A percentile compares a stretch with the other conserved stretches of the same genome.
Conservation (phyloP, 2,888 invertebrate genomes). For the Troides oblongomaculatus region DNA sequence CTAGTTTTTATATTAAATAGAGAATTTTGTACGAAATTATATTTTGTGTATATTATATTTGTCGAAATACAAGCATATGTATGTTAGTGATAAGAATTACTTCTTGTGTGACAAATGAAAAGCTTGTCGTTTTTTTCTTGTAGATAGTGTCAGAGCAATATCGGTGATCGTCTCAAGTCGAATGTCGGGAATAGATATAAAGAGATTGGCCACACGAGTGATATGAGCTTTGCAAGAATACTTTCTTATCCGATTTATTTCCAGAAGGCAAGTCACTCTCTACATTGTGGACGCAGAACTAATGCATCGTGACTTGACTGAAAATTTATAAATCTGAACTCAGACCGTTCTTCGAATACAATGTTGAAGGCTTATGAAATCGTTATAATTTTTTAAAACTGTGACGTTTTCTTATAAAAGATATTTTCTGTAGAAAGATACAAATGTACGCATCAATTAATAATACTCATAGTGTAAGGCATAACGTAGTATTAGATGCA, state of each 20-base stretch:
- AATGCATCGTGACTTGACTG: conserved; percentile 15
- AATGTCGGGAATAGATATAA: conserved; percentile 7
- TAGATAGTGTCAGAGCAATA: conserved; percentile 11
- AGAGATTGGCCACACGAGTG: conserved; percentile 20
- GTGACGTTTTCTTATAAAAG: not conserved
- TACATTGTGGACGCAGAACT: conserved; percentile 5
- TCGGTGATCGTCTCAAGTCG: conserved; percentile 10
- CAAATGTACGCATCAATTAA: not conserved
- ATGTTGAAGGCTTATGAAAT: not conserved
- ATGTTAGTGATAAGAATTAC: too few species aligned
- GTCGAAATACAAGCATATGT: too few species aligned
- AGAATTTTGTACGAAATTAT: too few species aligned
- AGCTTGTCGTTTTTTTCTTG: conserved; percentile 6
- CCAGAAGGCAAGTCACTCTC: not conserved
- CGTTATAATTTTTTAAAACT: not conserved
- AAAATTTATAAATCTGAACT: conserved; percentile 5
- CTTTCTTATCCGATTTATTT: conserved; percentile 17
- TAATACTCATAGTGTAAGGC: not conserved
- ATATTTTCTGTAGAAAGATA: not conserved
- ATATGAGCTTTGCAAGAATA: conserved; percentile 8
- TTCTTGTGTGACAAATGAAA: too few species aligned
- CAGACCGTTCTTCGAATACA: not conserved
- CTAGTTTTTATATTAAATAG: too few species aligned
- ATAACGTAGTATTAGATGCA: not conserved
- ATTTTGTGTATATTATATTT: too few species aligned